A percentile compares a stretch with the other conserved stretches of the same genome.
Conservation (phyloP, 1,140 invertebrate species). For the Battus philenor region DNA sequence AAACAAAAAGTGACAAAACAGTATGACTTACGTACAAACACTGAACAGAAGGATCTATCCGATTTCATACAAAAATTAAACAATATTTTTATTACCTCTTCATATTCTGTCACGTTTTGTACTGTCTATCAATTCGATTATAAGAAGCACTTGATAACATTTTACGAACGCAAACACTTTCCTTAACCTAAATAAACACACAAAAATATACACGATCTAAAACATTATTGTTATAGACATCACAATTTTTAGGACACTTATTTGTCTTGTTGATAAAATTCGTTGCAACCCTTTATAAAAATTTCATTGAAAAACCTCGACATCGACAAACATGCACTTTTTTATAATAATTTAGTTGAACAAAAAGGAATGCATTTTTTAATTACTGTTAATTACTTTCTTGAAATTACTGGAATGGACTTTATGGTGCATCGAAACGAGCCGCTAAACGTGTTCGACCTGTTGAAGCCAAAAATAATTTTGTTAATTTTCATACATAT, state of each 20-base stretch:
- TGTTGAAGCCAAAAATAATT: conserved; percentile 33
- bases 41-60: conserved; percentile 4
- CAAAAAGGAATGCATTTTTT: conserved; percentile 44
- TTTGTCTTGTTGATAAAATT: conserved; percentile 64
- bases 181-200: conserved; percentile 70
- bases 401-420: too few species aligned
- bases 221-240: conserved; percentile 74
- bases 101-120: neutral
- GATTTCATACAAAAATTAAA: neutral
- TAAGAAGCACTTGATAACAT: conserved; percentile 45
- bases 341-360: conserved; percentile 17
- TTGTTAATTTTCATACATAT: neutral
- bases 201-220: conserved; percentile 72
- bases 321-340: conserved; percentile 24
- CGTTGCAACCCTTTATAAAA: conserved; percentile 49
- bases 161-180: conserved; percentile 51
- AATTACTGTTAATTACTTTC: conserved; percentile 32
- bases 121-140: conserved; percentile 19
- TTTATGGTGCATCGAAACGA: conserved; percentile 64
- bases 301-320: conserved; percentile 36
- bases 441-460: conserved; percentile 70
- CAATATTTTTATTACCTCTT: neutral
- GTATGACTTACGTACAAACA: neutral
- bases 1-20: conserved; percentile 2
- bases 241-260: conserved; percentile 70